Percentiles rank a stretch among this genome's conserved stretches.
Conservation (phyloP, 2,797 vertebrate genomes). For the Toxotes lorentzi region DNA sequence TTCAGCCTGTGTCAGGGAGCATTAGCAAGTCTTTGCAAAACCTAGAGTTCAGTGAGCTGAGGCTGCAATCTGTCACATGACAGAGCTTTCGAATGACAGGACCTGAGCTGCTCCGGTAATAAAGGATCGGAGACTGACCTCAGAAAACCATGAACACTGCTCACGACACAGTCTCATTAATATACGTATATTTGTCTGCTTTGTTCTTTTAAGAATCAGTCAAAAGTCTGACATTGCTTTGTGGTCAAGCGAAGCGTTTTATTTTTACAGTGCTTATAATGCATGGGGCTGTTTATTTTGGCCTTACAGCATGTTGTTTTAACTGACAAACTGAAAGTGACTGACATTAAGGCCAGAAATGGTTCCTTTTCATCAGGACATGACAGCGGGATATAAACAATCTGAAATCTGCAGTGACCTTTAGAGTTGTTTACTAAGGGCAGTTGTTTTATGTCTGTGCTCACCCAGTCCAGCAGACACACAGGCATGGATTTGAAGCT, state of each 20-base stretch:
- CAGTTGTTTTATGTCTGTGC: slow-evolving; percentile 71
- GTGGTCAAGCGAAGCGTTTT: slow-evolving; percentile 6
- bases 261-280: slow-evolving; percentile 22
- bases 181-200: slow-evolving; percentile 22
- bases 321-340: slow-evolving; percentile 59
- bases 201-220: slow-evolving; percentile 37
- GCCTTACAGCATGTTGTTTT: slow-evolving; percentile 42
- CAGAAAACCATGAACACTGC: slow-evolving; percentile 2
- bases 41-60: not conserved
- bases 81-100: slow-evolving; percentile 45
- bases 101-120: slow-evolving; percentile 39
- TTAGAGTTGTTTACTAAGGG: slow-evolving; percentile 74
- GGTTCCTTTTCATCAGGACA: slow-evolving; percentile 66
- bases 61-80: slow-evolving; percentile 10
- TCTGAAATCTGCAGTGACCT: slow-evolving; percentile 75
- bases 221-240: not conserved
- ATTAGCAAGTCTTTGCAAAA: not conserved
- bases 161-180: slow-evolving; percentile 27
- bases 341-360: slow-evolving; percentile 73
- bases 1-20: not conserved
- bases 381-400: slow-evolving; percentile 67
- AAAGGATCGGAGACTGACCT: slow-evolving; percentile 29
- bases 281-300: slow-evolving; percentile 26
- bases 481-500: slow-evolving; percentile 61
- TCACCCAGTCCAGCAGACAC: slow-evolving; percentile 56